A percentile compares a stretch with the other conserved stretches of the same genome.
These are phyloP conservation scores for Argya squamiceps DNA, from an alignment of 2,797 vertebrate genomes.

Conservation along the genomic window DNA sequence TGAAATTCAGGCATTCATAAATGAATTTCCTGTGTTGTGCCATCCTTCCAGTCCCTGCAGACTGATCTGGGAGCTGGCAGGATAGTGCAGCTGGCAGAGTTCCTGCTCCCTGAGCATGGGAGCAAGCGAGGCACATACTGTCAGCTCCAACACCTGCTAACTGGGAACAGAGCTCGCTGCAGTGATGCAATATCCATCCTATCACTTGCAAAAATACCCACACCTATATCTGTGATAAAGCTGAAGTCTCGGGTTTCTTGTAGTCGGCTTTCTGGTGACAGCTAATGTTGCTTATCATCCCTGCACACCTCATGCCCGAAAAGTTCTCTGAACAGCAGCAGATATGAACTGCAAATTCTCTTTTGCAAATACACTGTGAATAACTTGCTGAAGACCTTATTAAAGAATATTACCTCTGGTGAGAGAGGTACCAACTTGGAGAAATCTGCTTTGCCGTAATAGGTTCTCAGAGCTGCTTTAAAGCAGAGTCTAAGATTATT, in stretches of 20 bases:
- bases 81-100: conserved; percentile 10
- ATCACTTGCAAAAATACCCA: background rate
- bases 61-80: conserved; percentile 20
- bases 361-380: background rate
- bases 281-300: background rate
- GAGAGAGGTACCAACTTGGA: background rate
- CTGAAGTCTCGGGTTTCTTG: background rate
- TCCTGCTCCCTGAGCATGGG: background rate
- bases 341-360: background rate
- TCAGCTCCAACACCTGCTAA: conserved; percentile 14
- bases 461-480: background rate
- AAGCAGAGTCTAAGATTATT: background rate
- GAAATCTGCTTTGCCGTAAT: background rate
- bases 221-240: background rate
- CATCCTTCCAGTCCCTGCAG: background rate
- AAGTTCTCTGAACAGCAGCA: background rate
- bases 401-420: background rate
- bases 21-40: background rate
- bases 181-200: background rate
- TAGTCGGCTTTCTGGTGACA: fast-evolving
- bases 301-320: background rate
- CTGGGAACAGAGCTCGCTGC: background rate
- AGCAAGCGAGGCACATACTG: background rate
- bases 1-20: background rate
- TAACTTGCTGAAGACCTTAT: background rate